phyloP scores from a whole-genome alignment of 1,140 invertebrate genomes.

The Ruditapes philippinarum region DNA sequence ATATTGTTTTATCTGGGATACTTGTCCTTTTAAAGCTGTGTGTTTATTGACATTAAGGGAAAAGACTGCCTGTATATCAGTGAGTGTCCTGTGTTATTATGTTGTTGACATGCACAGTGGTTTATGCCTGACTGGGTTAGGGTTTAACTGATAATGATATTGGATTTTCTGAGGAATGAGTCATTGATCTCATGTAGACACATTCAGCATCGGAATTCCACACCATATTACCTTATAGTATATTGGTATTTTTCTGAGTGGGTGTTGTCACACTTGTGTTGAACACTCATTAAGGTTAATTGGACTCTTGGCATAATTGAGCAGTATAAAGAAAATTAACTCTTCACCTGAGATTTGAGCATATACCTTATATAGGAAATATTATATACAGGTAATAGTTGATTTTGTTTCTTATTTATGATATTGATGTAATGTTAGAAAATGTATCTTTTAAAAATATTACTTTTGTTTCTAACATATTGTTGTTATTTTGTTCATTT shows the following conservation, averaged over 20 bases:
- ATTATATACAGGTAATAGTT: too few species aligned
- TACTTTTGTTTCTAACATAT: too few species aligned
- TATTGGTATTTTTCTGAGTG: slow-evolving; percentile 1
- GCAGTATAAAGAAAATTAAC: too few species aligned
- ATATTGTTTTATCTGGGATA: too few species aligned
- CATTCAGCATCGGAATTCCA: neutral
- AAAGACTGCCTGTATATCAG: neutral
- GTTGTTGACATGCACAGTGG: neutral
- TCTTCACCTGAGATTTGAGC: too few species aligned
- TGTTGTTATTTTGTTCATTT: too few species aligned
- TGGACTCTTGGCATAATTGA: neutral
- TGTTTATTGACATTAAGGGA: neutral
- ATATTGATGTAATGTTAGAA: too few species aligned
- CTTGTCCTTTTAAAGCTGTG: too few species aligned
- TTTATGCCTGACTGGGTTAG: neutral
- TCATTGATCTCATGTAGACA: neutral
- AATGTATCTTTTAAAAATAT: too few species aligned
- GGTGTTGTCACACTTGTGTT: neutral
- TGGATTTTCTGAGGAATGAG: neutral
- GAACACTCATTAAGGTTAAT: neutral
- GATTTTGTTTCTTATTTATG: too few species aligned
- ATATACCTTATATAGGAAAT: too few species aligned
- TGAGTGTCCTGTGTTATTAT: neutral
- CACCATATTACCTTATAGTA: neutral
- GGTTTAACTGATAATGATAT: neutral